Conservation (phyloP, 2,113 vertebrate species). For the Crotalus tigris region DNA sequence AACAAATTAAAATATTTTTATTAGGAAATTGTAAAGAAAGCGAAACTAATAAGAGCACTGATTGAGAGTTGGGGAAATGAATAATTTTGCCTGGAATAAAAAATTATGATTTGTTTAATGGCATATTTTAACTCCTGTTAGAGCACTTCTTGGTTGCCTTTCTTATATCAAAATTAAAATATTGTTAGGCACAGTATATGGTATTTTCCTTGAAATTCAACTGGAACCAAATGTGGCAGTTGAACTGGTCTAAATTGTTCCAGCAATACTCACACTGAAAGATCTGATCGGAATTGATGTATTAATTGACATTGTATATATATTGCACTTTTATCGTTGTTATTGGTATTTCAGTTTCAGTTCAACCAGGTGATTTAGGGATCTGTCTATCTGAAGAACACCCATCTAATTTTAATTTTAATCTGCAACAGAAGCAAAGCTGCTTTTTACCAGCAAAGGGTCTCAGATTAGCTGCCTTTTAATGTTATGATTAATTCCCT, state of each 20-base stretch:
- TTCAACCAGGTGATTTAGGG: background rate
- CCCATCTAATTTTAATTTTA: background rate
- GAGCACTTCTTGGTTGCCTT: background rate
- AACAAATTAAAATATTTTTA: constrained; percentile 24
- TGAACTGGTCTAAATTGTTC: background rate
- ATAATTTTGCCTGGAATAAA: background rate
- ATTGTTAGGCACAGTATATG: background rate
- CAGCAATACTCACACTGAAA: background rate
- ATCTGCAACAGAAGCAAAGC: background rate
- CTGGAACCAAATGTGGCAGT: background rate
- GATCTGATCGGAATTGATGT: background rate
- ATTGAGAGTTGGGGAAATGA: background rate
- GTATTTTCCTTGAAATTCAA: background rate
- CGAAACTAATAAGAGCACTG: constrained; percentile 7
- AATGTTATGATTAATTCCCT: background rate
- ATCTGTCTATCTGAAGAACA: background rate
- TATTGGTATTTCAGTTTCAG: background rate
- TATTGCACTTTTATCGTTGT: background rate
- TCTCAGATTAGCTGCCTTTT: background rate
- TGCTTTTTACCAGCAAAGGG: background rate
- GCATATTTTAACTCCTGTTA: background rate
- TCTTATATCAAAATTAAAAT: background rate
- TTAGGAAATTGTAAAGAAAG: constrained; percentile 47
- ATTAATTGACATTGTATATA: background rate
- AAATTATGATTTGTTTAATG: background rate